Evolutionary conservation across 2,797 vertebrate genomes (phyloP).

Genomic region (Vireo griseus): DNA sequence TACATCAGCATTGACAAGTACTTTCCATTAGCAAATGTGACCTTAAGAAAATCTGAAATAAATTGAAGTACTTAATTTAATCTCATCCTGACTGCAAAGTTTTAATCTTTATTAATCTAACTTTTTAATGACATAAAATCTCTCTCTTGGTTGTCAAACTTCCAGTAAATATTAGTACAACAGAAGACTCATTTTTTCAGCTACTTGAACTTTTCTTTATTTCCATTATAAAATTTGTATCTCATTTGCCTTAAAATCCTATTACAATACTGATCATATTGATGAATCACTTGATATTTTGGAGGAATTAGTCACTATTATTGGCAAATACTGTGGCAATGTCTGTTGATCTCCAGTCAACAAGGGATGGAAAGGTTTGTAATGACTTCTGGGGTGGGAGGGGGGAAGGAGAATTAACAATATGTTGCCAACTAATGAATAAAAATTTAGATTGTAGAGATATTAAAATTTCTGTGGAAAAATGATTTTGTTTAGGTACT

Average conservation of each 20-base stretch:
- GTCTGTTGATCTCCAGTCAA: background rate
- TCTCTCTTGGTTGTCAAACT: background rate
- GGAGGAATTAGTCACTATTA: background rate
- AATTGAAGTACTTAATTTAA: background rate
- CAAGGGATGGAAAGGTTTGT: background rate
- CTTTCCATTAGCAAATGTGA: slow-evolving; percentile 1
- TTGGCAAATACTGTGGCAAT: background rate
- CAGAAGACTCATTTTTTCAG: background rate
- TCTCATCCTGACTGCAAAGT: background rate
- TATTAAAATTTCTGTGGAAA: background rate
- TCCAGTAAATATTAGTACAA: background rate
- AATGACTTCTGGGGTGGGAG: rapidly evolving
- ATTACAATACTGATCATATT: background rate
- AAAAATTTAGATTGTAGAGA: background rate
- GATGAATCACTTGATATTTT: background rate
- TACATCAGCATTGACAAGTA: background rate
- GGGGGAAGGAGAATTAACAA: background rate
- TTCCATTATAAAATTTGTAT: background rate
- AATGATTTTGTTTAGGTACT: background rate
- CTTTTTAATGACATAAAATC: background rate
- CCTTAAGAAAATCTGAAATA: slow-evolving; percentile 13
- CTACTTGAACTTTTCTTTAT: background rate
- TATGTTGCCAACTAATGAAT: background rate
- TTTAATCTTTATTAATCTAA: background rate
- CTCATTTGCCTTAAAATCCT: background rate